Percentiles rank a stretch among this genome's conserved stretches.
These are phyloP conservation scores for Chelonia mydas DNA, from an alignment of 2,797 vertebrate genomes.

Conservation along the genomic window DNA sequence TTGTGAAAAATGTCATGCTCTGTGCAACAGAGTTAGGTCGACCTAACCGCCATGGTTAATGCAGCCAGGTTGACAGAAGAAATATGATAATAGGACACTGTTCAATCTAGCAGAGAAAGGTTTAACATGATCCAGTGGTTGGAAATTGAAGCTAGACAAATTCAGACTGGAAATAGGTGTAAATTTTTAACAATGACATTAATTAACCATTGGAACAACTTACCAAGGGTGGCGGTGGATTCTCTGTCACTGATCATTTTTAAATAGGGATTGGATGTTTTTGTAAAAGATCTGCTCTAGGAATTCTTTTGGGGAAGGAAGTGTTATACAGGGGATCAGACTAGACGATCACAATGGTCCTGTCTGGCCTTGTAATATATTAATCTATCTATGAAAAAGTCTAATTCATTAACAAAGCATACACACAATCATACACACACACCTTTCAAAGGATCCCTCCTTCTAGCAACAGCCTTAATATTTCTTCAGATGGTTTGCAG, in stretches of 20 bases:
- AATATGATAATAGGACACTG: background rate
- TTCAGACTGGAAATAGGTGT: background rate
- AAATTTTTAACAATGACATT: rapidly evolving
- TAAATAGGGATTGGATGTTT: too few relatives aligned
- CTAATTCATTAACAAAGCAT: background rate
- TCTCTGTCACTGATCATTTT: background rate
- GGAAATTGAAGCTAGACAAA: background rate
- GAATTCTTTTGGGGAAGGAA: too few relatives aligned
- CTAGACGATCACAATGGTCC: too few relatives aligned
- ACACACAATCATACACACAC: background rate
- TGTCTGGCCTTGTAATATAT: background rate
- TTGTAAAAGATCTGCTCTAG: too few relatives aligned
- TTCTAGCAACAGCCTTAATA: background rate
- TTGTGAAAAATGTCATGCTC: background rate
- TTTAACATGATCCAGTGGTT: background rate
- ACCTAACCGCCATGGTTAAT: too few relatives aligned
- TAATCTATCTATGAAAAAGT: background rate
- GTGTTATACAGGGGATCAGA: too few relatives aligned
- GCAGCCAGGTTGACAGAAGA: background rate
- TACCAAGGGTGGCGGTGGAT: rapidly evolving
- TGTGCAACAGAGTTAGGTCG: too few relatives aligned
- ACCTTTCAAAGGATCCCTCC: background rate
- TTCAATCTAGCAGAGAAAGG: background rate
- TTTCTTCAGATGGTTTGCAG: background rate
- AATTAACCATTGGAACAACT: background rate